Evolutionary conservation across 1,140 invertebrate species (phyloP), one percentile per base, ranked within the genome.

Genomic region (Parapsyche elsis): DNA sequence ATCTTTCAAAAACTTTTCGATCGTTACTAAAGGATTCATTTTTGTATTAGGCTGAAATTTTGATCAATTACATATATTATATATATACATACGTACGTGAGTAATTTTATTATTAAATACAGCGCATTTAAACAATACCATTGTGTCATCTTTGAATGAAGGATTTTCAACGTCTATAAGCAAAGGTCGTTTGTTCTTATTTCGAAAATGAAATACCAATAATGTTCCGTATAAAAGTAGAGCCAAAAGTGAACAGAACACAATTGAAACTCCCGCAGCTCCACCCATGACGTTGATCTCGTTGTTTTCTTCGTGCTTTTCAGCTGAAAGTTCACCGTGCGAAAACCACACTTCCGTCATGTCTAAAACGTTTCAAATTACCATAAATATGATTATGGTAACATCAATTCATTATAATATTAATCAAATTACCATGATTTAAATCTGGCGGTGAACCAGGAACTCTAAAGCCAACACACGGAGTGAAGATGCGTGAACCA

Each of bases 391-490:
- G 30, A n/a, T 73, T 12, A 38, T 73, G 10, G 26, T 30, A 4
- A 23, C n/a, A 30, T 30, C 38, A 10, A 45, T 30, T 23, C 2
- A 73, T 5, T 73, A n/a, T 9, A 4, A 73, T 44, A 16, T 64
- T 64, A 1, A 44, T 19, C 2, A 46, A 24, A n/a, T 46, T 74
- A 88, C 88, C 87, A 53, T 87, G 83, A 53, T 86, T 71, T 64
- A 85, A 76, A 78, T 86, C 87, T 44, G 86, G 84, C 1, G 88
- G 85, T 10, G 87, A 85, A 0, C 88, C 88, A 24, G 87, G 86
- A 5, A 89, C 83, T 21, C 88, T 85, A 81, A 89, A 89, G 0
- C 87, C 86, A 26, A 87, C 87, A 70, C 88, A 89, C 0, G 87
- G 88, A 9, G 86, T 83, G 9, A 86, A 86, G 4, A 88, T 83